Evolutionary conservation across 1,140 invertebrate genomes (phyloP).

Genomic region (Ectropis grisescens): DNA sequence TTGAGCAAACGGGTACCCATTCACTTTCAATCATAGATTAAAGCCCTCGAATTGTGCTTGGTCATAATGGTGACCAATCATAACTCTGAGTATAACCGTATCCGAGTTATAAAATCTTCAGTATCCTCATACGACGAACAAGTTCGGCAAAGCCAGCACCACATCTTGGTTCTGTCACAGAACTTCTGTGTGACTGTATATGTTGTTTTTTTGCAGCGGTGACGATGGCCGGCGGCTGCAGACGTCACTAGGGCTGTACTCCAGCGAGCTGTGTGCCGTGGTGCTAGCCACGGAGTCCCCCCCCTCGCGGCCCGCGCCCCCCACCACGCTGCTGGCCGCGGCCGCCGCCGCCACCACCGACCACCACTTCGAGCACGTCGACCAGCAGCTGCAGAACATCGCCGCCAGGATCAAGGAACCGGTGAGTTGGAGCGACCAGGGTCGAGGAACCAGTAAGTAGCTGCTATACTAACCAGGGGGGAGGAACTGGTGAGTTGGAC

Average conservation of each 20-base stretch:
- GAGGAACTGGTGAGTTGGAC: slow-evolving; percentile 14
- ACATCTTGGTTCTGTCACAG: slow-evolving; percentile 7
- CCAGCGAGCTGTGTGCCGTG: slow-evolving; percentile 88
- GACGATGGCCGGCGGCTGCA: slow-evolving; percentile 84
- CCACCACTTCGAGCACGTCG: slow-evolving; percentile 91
- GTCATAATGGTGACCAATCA: too few relatives aligned
- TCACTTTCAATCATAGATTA: too few relatives aligned
- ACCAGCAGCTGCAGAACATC: slow-evolving; percentile 87
- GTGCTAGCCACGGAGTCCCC: slow-evolving; percentile 72
- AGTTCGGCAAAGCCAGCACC: too few relatives aligned
- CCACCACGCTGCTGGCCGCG: slow-evolving; percentile 41
- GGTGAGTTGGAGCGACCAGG: slow-evolving; percentile 19
- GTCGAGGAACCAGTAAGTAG: too few relatives aligned
- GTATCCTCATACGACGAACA: too few relatives aligned
- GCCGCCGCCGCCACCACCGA: slow-evolving; percentile 81
- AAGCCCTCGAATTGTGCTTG: too few relatives aligned
- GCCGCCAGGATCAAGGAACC: slow-evolving; percentile 67
- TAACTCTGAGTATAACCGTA: too few relatives aligned
- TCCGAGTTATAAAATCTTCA: too few relatives aligned
- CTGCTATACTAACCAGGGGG: slow-evolving; percentile 18
- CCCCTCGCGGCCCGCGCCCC: slow-evolving; percentile 18
- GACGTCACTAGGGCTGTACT: slow-evolving; percentile 94
- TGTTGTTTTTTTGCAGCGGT: slow-evolving; percentile 12
- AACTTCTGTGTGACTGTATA: background rate
- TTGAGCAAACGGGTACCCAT: too few relatives aligned